Conservation (phyloP, 1,140 invertebrate species). For the Homarus americanus region DNA sequence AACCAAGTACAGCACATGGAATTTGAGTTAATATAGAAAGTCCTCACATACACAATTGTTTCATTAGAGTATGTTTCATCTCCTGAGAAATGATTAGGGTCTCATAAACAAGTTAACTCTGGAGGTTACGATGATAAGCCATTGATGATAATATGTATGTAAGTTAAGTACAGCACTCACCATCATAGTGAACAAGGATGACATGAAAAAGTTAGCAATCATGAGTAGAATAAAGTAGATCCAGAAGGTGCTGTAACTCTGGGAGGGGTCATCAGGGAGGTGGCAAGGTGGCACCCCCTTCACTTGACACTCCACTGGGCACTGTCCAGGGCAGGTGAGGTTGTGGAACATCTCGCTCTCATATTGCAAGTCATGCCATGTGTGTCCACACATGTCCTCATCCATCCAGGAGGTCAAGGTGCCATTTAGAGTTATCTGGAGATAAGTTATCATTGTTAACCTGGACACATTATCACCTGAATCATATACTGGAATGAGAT, state of each 20-base stretch:
- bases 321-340: not conserved
- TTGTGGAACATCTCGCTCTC: not conserved
- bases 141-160: too few species aligned
- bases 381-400: not conserved
- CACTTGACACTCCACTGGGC: conserved; percentile 15
- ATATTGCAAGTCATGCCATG: not conserved
- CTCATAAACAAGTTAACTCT: too few species aligned
- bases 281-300: not conserved
- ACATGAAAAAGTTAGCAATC: conserved; percentile 86
- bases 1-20: too few species aligned
- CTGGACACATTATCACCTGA: too few species aligned
- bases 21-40: too few species aligned
- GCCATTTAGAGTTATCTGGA: conserved; percentile 25
- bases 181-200: conserved; percentile 84
- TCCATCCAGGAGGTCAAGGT: not conserved
- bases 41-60: too few species aligned
- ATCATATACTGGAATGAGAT: too few species aligned
- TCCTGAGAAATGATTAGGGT: too few species aligned
- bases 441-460: too few species aligned
- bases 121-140: too few species aligned
- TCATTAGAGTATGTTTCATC: too few species aligned
- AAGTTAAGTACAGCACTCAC: too few species aligned
- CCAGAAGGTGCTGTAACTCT: conserved; percentile 78
- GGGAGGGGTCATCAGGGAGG: not conserved
- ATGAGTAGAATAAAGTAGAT: conserved; percentile 87